These are phyloP conservation scores for Arion vulgaris DNA, from an alignment of 1,140 invertebrate species.

Conservation along the genomic window DNA sequence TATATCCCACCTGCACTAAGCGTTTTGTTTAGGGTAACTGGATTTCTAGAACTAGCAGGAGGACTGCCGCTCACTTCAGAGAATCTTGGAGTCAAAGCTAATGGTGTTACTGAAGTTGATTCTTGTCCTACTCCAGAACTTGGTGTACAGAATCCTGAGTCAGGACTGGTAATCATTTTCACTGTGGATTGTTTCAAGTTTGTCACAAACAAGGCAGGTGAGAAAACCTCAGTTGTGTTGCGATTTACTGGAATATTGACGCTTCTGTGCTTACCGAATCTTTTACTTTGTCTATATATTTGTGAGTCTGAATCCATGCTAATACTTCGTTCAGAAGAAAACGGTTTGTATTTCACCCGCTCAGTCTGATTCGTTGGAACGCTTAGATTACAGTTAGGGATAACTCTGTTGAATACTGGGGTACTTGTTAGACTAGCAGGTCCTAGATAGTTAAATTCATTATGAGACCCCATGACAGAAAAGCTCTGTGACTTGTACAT, in stretches of 20 bases:
- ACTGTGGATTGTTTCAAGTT: neutral
- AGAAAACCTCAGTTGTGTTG: neutral
- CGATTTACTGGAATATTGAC: neutral
- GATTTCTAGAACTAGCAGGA: neutral
- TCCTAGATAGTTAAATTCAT: neutral
- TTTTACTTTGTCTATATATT: neutral
- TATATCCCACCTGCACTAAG: neutral
- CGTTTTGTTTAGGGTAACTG: neutral
- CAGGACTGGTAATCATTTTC: neutral
- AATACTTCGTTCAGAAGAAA: neutral
- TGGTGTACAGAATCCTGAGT: neutral
- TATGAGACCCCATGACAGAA: neutral
- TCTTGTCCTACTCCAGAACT: neutral
- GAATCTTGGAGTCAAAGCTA: neutral
- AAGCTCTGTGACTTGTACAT: neutral
- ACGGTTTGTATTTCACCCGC: neutral
- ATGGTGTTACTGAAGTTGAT: neutral
- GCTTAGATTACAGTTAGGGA: neutral
- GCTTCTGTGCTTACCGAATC: neutral
- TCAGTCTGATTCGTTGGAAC: neutral
- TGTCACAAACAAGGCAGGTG: neutral
- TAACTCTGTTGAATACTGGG: neutral
- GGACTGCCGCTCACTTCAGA: neutral
- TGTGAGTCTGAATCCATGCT: neutral
- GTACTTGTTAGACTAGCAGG: neutral